These are phyloP conservation scores for western clawed frog (Xenopus tropicalis) DNA, from an alignment of 2,113 vertebrate species.

Conservation along the genomic window UCB_Xtro_10.0 CM004447.2:78101501-78102000, in stretches of 20 bases:
- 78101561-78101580: no score
- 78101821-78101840: constrained; percentile 20
- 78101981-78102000: background rate
- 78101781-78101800: background rate
- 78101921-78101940: background rate
- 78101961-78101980: background rate
- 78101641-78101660: no score
- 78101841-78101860: background rate
- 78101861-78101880: background rate
- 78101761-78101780: background rate
- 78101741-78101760: background rate
- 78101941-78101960: background rate
- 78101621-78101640: no score
- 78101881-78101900: background rate
- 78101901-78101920: background rate
- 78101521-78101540: no score
- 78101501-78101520: no score
- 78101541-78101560: no score
- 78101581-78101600: no score
- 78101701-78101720: no score
- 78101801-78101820: constrained; percentile 4
- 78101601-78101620: no score
- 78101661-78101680: no score
- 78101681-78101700: no score
- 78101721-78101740: no score